A percentile compares a stretch with the other conserved stretches of the same genome.
Evolutionary conservation across 92 coral and sea anemone species (phyloP).

Genomic region (Epizoanthus ramosus): DNA sequence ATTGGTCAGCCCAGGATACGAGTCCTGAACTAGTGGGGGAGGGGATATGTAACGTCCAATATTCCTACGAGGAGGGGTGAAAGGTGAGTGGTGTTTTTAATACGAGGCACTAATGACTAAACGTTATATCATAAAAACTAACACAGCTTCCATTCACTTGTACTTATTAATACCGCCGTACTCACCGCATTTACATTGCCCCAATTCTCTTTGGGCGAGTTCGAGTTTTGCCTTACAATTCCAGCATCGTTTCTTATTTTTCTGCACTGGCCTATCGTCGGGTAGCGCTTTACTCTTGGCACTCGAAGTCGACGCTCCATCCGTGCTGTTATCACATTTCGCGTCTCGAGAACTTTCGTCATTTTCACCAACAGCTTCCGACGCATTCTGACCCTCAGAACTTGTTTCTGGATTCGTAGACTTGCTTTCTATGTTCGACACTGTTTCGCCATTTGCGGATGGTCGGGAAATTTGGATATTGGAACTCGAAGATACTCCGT

Average conservation of each 20-base stretch:
- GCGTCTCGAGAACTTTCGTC: slow-evolving; percentile 58
- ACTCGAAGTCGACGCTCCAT: slow-evolving; percentile 38
- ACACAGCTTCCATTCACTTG: neutral
- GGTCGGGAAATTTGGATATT: slow-evolving; percentile 9
- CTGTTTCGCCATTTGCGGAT: slow-evolving; percentile 40
- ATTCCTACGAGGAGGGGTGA: neutral
- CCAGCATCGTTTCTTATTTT: slow-evolving; percentile 87
- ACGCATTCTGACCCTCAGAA: slow-evolving; percentile 14
- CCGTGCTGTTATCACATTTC: slow-evolving; percentile 41
- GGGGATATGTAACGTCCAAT: neutral
- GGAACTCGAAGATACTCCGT: slow-evolving; percentile 18
- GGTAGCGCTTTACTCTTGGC: slow-evolving; percentile 19
- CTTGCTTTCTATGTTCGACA: slow-evolving; percentile 47
- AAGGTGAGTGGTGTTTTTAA: neutral
- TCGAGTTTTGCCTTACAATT: slow-evolving; percentile 83
- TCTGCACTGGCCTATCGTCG: slow-evolving; percentile 71
- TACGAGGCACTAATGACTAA: too few relatives aligned
- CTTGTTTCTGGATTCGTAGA: slow-evolving; percentile 44
- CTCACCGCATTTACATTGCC: slow-evolving; percentile 83
- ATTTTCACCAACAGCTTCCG: slow-evolving; percentile 23
- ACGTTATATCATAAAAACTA: too few relatives aligned
- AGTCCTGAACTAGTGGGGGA: neutral
- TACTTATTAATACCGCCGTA: neutral
- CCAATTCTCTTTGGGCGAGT: slow-evolving; percentile 86
- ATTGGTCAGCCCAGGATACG: neutral